Evolutionary conservation across 1,140 invertebrate species (phyloP).

Genomic region (Drosophila fuyamai): DNA sequence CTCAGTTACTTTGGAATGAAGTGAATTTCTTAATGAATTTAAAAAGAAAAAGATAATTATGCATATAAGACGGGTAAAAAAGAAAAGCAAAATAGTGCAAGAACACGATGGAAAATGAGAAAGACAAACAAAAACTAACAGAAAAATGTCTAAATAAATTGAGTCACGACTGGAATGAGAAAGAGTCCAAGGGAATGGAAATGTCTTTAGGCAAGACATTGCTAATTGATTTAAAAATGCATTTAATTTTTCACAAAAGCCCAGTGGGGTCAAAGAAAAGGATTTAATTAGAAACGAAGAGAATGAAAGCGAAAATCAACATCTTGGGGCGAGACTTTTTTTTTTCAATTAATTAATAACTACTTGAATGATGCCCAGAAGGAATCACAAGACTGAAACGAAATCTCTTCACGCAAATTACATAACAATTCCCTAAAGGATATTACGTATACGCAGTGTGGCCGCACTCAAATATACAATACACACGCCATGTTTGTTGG

Average conservation of each 20-base stretch:
- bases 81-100: not conserved
- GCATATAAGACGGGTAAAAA: too few species aligned
- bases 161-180: not conserved
- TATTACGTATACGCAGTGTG: conserved; percentile 43
- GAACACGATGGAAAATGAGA: too few species aligned
- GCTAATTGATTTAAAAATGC: conserved; percentile 41
- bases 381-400: not conserved
- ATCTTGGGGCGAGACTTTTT: not conserved
- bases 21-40: conserved; percentile 1
- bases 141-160: conserved; percentile 2
- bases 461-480: not conserved
- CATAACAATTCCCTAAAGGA: conserved; percentile 35
- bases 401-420: conserved; percentile 34
- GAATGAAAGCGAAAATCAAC: not conserved
- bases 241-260: conserved; percentile 10
- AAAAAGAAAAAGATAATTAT: not conserved
- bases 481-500: conserved; percentile 3
- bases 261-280: too few species aligned
- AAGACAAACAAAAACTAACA: not conserved
- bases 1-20: not conserved
- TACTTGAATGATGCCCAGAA: conserved; percentile 1
- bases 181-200: not conserved
- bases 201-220: conserved; percentile 4
- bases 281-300: not conserved
- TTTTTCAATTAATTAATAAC: conserved; percentile 4